Conservation (phyloP, 2,113 vertebrate species). For the Grantiella picta region DNA sequence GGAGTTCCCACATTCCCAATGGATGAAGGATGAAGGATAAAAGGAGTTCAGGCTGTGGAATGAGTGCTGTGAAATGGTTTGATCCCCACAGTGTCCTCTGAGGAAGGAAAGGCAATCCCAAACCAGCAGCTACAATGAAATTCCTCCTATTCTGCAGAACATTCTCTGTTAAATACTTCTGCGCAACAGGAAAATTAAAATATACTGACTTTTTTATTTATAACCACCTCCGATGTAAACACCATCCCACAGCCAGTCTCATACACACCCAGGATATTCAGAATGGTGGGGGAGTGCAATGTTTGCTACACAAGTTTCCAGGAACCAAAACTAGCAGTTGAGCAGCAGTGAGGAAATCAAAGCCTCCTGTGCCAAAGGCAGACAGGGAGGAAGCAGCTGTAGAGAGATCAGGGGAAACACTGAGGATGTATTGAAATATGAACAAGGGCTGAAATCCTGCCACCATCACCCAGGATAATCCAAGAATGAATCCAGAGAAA, state of each 20-base stretch:
- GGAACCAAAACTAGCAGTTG: not conserved
- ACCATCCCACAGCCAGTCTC: not conserved
- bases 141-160: not conserved
- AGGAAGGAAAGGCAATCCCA: not conserved
- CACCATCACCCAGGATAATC: not conserved
- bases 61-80: not conserved
- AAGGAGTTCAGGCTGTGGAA: not conserved
- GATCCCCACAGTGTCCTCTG: not conserved
- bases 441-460: not conserved
- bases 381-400: not conserved
- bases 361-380: not conserved
- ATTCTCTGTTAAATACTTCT: not conserved
- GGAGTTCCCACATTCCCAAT: not conserved
- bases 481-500: not conserved
- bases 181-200: not conserved
- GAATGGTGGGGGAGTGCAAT: not conserved
- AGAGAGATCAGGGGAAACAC: not conserved
- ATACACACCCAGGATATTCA: rapidly evolving
- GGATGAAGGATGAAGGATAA: not conserved
- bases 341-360: not conserved
- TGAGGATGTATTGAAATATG: rapidly evolving
- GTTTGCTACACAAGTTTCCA: not conserved
- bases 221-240: not conserved
- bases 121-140: not conserved
- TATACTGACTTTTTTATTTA: not conserved